Evolutionary conservation across 37 sponge, comb jelly and placozoan genomes (phyloP).

Genomic region (Agelas oroides): DNA sequence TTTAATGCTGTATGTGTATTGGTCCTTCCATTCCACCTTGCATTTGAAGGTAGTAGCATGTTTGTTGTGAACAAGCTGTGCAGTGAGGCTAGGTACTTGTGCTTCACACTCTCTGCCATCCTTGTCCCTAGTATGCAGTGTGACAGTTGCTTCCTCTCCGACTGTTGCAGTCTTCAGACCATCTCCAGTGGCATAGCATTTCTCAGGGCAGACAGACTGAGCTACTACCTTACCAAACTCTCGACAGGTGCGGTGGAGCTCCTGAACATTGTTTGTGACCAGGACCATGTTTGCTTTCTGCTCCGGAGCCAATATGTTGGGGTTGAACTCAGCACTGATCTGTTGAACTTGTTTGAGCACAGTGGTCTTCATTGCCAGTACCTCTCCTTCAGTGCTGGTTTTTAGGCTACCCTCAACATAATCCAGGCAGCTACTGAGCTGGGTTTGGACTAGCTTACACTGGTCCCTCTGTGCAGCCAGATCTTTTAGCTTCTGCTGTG

Average conservation of each 20-base stretch:
- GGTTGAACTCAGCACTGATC: background rate
- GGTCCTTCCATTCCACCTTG: background rate
- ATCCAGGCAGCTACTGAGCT: slow-evolving; percentile 35
- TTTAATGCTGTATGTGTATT: background rate
- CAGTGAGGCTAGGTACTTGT: background rate
- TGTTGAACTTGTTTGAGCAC: background rate
- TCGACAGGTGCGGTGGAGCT: background rate
- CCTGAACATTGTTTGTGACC: background rate
- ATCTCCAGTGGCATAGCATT: slow-evolving; percentile 4
- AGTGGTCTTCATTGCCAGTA: slow-evolving; percentile 8
- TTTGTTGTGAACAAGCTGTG: slow-evolving; percentile 3
- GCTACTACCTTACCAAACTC: background rate
- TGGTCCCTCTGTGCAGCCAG: slow-evolving; percentile 15
- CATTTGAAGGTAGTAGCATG: background rate
- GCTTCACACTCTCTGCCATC: background rate
- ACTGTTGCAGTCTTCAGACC: slow-evolving; percentile 7
- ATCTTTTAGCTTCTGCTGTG: slow-evolving; percentile 10
- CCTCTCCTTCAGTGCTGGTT: slow-evolving; percentile 3
- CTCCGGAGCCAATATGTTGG: background rate
- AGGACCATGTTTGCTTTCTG: slow-evolving; percentile 8
- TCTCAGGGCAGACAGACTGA: too few species aligned
- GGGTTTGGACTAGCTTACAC: slow-evolving; percentile 9
- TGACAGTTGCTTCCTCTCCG: slow-evolving; percentile 4
- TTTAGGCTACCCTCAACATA: background rate
- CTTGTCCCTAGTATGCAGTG: slow-evolving; percentile 8